Evolutionary conservation across 2,113 vertebrate genomes (phyloP), one percentile per base, ranked within the genome.

Genomic region (Gymnobelideus leadbeateri): DNA sequence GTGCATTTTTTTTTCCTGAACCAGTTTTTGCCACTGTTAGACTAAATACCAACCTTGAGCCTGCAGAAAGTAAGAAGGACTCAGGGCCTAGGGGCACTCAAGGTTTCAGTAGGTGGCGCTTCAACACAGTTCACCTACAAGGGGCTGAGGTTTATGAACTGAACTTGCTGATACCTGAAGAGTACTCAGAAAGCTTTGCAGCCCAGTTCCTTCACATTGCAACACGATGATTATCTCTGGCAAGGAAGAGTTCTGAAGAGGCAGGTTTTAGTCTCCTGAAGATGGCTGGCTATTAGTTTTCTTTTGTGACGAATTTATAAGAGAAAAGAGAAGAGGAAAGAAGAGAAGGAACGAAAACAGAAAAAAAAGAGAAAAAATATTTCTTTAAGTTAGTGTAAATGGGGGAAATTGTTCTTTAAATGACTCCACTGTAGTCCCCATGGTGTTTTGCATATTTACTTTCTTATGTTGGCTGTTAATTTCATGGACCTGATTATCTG

Each of bases 21-120:
- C 97, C 97, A 97, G 97, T 97, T 98, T 96, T 96, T 94, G 89
- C 92, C 95, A 93, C 90, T 6, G 96, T 91, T 93, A 25, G 46
- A 96, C 95, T 94, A 93, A 96, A 96, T 61, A 96, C 50, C 95
- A 95, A 37, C 54, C 95, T 77, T 19, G 92, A 91, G 43, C n/a
- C 0, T 19, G 43, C 91, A 55, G 47, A 84, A 53, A 91, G 92
- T 50, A 50, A 90, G 47, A 3, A 47, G 47, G 47, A 19, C 89
- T 50, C 49, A 51, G 93, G n/a, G 25, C 68, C 68, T 10, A 37
- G 46, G 55, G 89, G 51, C 89, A 12, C 84, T 8, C 53, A 50
- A n/a, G 11, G 26, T 95, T 97, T 98, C 98, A 94, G 97, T 97
- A 99, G 98, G 98, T 98, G 98, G 98, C 98, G 98, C 98, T 98